Evolutionary conservation across 2,113 vertebrate genomes (phyloP).

Genomic region (Eurystomus gularis): DNA sequence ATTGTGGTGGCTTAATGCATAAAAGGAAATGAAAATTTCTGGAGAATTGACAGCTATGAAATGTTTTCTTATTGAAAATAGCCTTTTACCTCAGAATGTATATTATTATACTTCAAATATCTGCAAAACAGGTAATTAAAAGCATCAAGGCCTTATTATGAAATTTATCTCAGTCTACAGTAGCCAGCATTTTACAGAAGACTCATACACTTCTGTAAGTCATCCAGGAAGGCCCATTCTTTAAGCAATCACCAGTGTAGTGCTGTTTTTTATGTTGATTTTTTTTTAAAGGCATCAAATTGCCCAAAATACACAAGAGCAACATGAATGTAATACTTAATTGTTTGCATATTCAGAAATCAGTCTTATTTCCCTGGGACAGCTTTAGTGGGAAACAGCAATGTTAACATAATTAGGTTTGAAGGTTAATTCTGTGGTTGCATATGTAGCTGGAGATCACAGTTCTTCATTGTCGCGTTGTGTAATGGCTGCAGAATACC

Average conservation of each 20-base stretch:
- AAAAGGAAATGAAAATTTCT: neutral
- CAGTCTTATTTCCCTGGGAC: neutral
- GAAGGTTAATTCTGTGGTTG: neutral
- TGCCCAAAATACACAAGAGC: neutral
- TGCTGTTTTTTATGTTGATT: neutral
- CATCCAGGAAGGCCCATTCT: neutral
- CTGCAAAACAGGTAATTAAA: neutral
- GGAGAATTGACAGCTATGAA: neutral
- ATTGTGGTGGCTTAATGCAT: neutral
- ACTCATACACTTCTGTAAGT: neutral
- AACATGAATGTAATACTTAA: neutral
- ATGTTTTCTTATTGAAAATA: neutral
- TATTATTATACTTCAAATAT: neutral
- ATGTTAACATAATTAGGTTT: neutral
- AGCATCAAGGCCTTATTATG: neutral
- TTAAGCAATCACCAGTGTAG: neutral
- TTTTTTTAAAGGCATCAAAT: neutral
- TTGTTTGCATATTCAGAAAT: neutral
- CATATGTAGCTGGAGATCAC: neutral
- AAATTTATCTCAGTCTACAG: neutral
- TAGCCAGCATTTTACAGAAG: neutral
- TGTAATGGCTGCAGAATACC: neutral
- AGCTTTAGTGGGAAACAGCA: neutral
- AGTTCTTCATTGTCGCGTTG: neutral
- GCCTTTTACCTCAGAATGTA: neutral